Conservation (phyloP, 2,888 invertebrate genomes). For the Baronia brevicornis region DNA sequence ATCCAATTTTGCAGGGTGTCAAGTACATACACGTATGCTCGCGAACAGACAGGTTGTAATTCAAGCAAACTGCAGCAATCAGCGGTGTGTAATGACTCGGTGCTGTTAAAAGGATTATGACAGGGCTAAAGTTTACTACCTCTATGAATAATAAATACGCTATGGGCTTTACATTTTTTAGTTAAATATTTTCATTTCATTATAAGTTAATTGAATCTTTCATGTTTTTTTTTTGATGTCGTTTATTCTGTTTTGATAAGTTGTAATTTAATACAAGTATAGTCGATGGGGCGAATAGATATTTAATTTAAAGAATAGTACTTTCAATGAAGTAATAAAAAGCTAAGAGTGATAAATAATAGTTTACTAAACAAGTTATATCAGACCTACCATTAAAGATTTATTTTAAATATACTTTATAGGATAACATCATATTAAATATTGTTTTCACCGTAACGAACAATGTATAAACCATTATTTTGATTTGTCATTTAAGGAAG, state of each 20-base stretch:
- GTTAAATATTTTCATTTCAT: neutral
- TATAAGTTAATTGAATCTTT: neutral
- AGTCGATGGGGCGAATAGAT: too few species aligned
- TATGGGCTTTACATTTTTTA: conserved; percentile 3
- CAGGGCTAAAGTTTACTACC: conserved; percentile 10
- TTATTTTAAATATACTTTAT: too few species aligned
- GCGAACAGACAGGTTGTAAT: conserved; percentile 19
- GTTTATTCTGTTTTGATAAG: neutral
- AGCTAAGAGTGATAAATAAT: too few species aligned
- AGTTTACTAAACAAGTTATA: too few species aligned
- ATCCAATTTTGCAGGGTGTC: conserved; percentile 58
- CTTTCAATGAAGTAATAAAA: too few species aligned
- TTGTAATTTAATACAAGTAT: too few species aligned
- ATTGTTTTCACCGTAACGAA: too few species aligned
- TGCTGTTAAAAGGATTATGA: conserved; percentile 14
- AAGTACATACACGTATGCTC: conserved; percentile 37
- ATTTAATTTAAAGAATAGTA: too few species aligned
- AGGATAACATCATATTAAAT: too few species aligned
- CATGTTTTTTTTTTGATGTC: neutral
- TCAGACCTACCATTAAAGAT: too few species aligned
- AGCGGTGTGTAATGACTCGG: conserved; percentile 12
- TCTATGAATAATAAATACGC: conserved; percentile 10
- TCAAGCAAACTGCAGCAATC: conserved; percentile 24
- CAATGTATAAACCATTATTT: too few species aligned
- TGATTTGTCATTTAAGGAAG: too few species aligned